Evolutionary conservation across 2,797 vertebrate species (phyloP).

Genomic region (Malacoraja senta): DNA sequence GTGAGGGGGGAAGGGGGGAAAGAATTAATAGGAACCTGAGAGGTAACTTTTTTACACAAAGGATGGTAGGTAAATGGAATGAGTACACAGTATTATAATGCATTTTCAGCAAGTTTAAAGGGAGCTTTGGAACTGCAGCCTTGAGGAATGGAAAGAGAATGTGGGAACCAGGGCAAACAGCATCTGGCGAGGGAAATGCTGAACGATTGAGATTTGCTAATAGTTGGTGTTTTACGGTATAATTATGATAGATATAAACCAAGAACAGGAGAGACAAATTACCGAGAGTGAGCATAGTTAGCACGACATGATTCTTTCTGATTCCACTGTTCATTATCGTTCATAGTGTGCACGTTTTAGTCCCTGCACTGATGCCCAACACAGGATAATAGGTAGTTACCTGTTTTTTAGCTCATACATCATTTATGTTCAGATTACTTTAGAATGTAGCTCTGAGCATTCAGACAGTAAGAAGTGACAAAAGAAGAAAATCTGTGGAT

Average conservation of each 20-base stretch:
- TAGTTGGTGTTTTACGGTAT: not conserved
- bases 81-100: no score
- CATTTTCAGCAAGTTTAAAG: no score
- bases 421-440: not conserved
- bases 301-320: not conserved
- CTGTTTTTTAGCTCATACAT: not conserved
- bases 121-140: no score
- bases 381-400: not conserved
- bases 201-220: no score
- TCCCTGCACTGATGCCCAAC: not conserved
- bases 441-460: not conserved
- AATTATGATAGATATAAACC: not conserved
- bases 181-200: no score
- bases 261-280: not conserved
- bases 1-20: no score
- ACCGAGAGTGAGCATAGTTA: not conserved
- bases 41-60: no score
- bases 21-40: no score
- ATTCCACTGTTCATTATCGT: not conserved
- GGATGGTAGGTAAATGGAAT: no score
- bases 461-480: not conserved
- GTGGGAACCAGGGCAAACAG: no score
- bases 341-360: not conserved
- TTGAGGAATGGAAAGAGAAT: no score
- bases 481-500: not conserved